These are phyloP conservation scores for Macrostomum lignano DNA, from an alignment of 1,140 invertebrate genomes.

Conservation along the genomic window DNA sequence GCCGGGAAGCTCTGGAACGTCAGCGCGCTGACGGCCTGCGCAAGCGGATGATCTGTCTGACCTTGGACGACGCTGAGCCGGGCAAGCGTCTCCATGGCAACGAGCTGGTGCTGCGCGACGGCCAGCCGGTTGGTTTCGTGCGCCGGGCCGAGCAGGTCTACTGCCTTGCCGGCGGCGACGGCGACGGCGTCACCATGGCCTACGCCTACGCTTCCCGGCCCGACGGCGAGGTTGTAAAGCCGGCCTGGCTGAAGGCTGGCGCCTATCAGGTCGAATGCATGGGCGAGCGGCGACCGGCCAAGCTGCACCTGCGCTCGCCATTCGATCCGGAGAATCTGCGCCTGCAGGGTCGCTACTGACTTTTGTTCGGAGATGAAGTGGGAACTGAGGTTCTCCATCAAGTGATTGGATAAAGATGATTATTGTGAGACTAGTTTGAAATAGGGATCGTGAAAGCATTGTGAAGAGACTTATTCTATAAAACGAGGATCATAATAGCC, in stretches of 20 bases:
- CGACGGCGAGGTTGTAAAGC: conserved; percentile 32
- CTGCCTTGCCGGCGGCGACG: conserved; percentile 28
- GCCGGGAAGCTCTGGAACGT: conserved; percentile 39
- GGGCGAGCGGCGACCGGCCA: conserved; percentile 40
- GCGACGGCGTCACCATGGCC: conserved; percentile 36
- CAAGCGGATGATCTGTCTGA: conserved; percentile 44
- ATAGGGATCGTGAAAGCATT: too few relatives aligned
- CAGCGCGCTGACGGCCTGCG: conserved; percentile 36
- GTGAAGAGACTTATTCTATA: too few relatives aligned
- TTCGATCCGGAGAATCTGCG: conserved; percentile 44
- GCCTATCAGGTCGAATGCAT: conserved; percentile 48
- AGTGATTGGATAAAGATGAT: too few relatives aligned
- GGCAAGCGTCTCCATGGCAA: conserved; percentile 44
- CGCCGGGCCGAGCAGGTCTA: conserved; percentile 49
- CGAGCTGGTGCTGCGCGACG: conserved; percentile 51
- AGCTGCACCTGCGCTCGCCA: conserved; percentile 39
- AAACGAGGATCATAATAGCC: too few relatives aligned
- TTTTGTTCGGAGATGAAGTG: too few relatives aligned
- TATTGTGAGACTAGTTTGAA: too few relatives aligned
- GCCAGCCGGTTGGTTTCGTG: conserved; percentile 42
- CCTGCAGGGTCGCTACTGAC: conserved; percentile 24
- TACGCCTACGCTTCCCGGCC: conserved; percentile 35
- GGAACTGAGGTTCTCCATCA: too few relatives aligned
- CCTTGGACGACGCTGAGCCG: conserved; percentile 35
- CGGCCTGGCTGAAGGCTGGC: conserved; percentile 39